Evolutionary conservation across 2,888 invertebrate species (phyloP).

Genomic region (Dolomedes plantarius): DNA sequence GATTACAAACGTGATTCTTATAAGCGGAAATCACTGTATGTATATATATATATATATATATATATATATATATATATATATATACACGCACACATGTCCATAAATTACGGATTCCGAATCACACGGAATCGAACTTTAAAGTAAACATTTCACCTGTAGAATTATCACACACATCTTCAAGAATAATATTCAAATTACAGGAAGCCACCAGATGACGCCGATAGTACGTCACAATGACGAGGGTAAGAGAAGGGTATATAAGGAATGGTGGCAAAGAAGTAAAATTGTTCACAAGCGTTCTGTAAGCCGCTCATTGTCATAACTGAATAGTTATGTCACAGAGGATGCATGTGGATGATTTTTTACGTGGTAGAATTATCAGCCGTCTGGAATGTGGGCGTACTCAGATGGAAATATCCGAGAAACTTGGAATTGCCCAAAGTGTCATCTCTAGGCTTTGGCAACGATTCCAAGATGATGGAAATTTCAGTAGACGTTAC

Average conservation of each 20-base stretch:
- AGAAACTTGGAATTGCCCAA: conserved; percentile 9
- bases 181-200: conserved; percentile 14
- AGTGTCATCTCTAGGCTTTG: conserved; percentile 19
- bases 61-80: too few relatives aligned
- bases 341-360: conserved; percentile 8
- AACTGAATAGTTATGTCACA: neutral
- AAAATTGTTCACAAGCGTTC: conserved; percentile 7
- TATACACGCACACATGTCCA: neutral
- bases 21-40: too few relatives aligned
- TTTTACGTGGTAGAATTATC: conserved; percentile 34
- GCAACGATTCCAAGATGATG: conserved; percentile 16
- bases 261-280: neutral
- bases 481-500: conserved; percentile 1
- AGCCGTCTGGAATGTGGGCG: neutral
- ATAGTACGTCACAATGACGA: conserved; percentile 17
- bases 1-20: too few relatives aligned
- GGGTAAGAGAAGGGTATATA: neutral
- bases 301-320: neutral
- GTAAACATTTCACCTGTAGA: conserved; percentile 16
- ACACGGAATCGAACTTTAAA: too few relatives aligned
- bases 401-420: neutral
- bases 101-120: neutral
- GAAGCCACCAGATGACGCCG: neutral
- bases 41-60: too few relatives aligned
- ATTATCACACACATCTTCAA: conserved; percentile 23